Base-by-base conservation (phyloP, 2,797 vertebrate genomes). In the Psittacula echo region DNA sequence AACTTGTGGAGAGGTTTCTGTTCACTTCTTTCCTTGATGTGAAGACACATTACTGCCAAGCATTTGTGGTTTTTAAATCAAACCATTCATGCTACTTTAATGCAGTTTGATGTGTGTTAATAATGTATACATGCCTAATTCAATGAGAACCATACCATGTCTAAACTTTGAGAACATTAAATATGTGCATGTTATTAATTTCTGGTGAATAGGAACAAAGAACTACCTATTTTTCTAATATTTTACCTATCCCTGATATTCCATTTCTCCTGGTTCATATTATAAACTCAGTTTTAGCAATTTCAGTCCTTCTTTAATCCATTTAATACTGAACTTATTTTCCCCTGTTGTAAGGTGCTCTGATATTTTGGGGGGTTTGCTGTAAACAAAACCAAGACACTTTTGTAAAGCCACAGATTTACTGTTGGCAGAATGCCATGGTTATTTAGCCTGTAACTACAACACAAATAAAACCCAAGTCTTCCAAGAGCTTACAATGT, bases 51-150 rank as follows among this genome's bases (percentile, higher is more conserved):
- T 85, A 95, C 77, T 94, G 88, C 83, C 45, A 93, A 90, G 87
- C 87, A 97, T 90, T 87, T 89, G 53, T 80, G 71, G 87, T 87
- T 94, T 94, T 92, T 87, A 92, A 94, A 93, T 90, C 89, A 94
- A 89, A 82, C 61, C 74, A 90, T 89, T 97, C 83, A 93, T 62
- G 83, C 85, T 95, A 89, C 77, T 92, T 97, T 95, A 94, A 96
- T 96, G 86, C 42, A 95, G 89, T 94, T 94, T 97, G 94, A 92
- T 94, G 83, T 93, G 85, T 5, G 85, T 95, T 94, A 96, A 90
- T 96, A 96, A 92, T 94, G 48, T 71, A 96, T 96, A 85, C 45
- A 61, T 87, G 68, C 83, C 37, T 94, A 92, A 95, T 87, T 96
- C 90, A 90, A 14, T 72, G 65, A 75, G 65, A 95, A 62, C 5